A percentile compares a stretch with the other conserved stretches of the same genome.
Evolutionary conservation across 2,113 vertebrate species (phyloP).

Genomic region (Grallaria varia): DNA sequence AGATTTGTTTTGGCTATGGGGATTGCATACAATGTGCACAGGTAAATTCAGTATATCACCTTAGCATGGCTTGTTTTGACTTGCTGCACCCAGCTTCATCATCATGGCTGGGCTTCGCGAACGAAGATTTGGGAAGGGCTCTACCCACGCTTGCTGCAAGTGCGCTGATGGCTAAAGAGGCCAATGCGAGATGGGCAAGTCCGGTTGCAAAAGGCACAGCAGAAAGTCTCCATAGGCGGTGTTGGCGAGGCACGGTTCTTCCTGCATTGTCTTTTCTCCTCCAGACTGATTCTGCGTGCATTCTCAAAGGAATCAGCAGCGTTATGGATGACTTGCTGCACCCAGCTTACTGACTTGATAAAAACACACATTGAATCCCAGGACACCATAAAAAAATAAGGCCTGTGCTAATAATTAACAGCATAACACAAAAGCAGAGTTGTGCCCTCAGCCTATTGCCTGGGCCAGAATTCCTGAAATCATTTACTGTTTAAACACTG

Average conservation of each 20-base stretch:
- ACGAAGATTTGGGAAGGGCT: too few species aligned
- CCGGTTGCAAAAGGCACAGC: too few species aligned
- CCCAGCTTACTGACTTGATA: neutral
- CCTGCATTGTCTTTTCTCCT: too few species aligned
- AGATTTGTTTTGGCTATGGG: neutral
- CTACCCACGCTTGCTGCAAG: too few species aligned
- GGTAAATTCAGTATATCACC: neutral
- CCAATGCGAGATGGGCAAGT: too few species aligned
- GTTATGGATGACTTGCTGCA: neutral
- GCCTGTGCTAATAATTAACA: neutral
- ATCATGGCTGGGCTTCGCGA: too few species aligned
- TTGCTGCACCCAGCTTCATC: neutral
- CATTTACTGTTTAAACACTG: neutral
- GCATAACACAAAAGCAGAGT: neutral
- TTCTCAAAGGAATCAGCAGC: too few species aligned
- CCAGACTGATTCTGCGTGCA: too few species aligned
- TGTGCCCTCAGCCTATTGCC: neutral
- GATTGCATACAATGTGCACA: neutral
- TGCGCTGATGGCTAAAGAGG: too few species aligned
- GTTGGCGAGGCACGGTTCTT: too few species aligned
- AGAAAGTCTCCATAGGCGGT: too few species aligned
- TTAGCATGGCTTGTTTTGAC: neutral
- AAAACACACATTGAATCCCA: neutral
- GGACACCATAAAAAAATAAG: neutral
- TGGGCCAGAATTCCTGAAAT: neutral